phyloP scores from a whole-genome alignment of 1,140 invertebrate species.

The Orussus abietinus region DNA sequence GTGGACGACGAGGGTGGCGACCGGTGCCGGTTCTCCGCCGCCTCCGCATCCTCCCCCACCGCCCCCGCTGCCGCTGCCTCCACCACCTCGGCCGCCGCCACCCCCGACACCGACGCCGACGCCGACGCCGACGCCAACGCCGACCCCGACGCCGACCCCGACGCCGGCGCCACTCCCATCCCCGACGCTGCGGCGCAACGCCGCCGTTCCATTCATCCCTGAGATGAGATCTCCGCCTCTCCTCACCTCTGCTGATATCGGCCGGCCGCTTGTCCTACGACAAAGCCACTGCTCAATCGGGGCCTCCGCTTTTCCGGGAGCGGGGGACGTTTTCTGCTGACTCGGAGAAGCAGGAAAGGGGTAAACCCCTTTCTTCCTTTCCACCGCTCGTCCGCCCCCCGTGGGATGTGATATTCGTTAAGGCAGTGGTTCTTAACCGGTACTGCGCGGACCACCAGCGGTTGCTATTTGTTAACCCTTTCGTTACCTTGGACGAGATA shows the following conservation, averaged over 20 bases:
- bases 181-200: conserved; percentile 43
- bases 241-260: conserved; percentile 26
- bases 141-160: conserved; percentile 22
- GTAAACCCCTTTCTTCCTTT: too few relatives aligned
- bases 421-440: too few relatives aligned
- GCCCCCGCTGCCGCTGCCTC: conserved; percentile 23
- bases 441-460: too few relatives aligned
- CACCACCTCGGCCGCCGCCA: too few relatives aligned
- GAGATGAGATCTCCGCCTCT: conserved; percentile 26
- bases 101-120: too few relatives aligned
- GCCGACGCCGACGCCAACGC: conserved; percentile 26
- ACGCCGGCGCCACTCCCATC: conserved; percentile 27
- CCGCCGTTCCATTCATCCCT: conserved; percentile 54
- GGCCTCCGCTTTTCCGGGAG: background rate
- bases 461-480: too few relatives aligned
- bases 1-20: conserved; percentile 79
- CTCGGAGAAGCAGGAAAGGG: too few relatives aligned
- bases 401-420: too few relatives aligned
- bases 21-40: conserved; percentile 51
- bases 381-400: too few relatives aligned
- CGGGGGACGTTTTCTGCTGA: too few relatives aligned
- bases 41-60: conserved; percentile 24
- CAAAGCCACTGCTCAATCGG: background rate
- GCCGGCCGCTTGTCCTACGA: conserved; percentile 19
- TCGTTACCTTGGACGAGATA: too few relatives aligned